Conservation (phyloP, 2,797 vertebrate genomes). For the Threskiornis aethiopicus region DNA sequence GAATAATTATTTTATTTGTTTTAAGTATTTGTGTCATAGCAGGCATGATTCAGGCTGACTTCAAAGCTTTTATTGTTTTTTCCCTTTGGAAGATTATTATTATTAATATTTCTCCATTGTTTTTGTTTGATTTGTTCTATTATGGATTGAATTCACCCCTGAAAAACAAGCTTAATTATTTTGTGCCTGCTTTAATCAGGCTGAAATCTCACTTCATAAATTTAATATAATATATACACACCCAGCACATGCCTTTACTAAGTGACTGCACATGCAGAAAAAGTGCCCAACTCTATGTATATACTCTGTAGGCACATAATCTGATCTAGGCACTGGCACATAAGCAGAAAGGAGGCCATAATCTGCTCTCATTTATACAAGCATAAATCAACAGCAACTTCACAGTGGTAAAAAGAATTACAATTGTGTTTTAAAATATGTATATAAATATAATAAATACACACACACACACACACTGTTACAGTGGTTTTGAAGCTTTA, state of each 20-base stretch:
- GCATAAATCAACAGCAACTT: neutral
- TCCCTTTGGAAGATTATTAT: neutral
- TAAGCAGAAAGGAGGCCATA: neutral
- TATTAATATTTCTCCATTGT: neutral
- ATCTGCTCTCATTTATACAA: neutral
- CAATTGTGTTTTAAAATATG: fast-evolving
- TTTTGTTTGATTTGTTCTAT: neutral
- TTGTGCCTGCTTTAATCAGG: neutral
- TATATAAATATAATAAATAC: neutral
- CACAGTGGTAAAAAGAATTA: neutral
- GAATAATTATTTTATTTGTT: neutral
- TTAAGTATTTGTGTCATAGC: neutral
- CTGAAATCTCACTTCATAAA: neutral
- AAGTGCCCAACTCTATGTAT: fast-evolving
- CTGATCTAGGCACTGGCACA: neutral
- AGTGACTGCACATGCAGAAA: neutral
- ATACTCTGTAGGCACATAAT: neutral
- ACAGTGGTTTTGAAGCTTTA: neutral
- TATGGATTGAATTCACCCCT: neutral
- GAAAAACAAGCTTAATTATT: slow-evolving; percentile 9
- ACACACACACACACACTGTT: neutral
- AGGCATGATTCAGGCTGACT: neutral
- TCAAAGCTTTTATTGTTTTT: neutral
- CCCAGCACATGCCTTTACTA: neutral
- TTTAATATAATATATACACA: neutral